Base-by-base conservation (phyloP, 2,888 invertebrate genomes). In the Clitarchus hookeri region DNA sequence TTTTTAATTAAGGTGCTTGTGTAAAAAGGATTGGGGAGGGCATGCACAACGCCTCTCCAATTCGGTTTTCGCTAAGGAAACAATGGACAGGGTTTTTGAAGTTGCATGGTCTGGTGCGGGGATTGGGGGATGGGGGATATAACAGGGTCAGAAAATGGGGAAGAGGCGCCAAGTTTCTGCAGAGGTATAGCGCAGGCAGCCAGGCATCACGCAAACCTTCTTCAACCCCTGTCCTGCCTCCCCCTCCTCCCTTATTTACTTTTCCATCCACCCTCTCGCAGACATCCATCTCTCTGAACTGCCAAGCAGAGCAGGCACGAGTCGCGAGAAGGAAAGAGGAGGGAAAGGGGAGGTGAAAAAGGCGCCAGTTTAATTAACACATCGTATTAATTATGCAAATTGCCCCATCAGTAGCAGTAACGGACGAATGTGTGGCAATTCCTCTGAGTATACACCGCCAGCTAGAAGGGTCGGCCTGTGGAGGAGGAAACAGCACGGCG, bases 371-470 rank as follows among this genome's bases (percentile, higher is more conserved):
- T 85, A 85, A 85, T 85, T 85, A 85, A 85, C 85, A 85, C 85
- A 85, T 83, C 83, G 83, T 85, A 85, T 85, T 85, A 85, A 85
- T 85, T 85, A 85, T 85, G 85, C 85, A 85, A 83, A 85, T 85
- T 82, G 83, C 85, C 83, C 85, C 85, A 85, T 85, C 85, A 85
- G 85, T 82, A 83, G 85, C 36, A 54, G 84, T 65, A 53, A 77
- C 83, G 84, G 44, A 36, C 82, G 44, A 82, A 82, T 82, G 82
- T 82, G 82, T 82, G 82, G 82, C 82, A 82, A 82, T 82, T 82
- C 82, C 82, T 82, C 44, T 8, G 82, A 44, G 82, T 27, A 82
- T 82, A 82, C 82, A 82, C 36, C 0, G 65, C 65, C 65, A 23
- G 65, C 53, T 53, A n/a, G 65, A 23, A 65, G 65, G 65, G 65